These are phyloP conservation scores for Drosophila flavopinicola DNA, from an alignment of 2,888 invertebrate genomes.

Conservation along the genomic window DNA sequence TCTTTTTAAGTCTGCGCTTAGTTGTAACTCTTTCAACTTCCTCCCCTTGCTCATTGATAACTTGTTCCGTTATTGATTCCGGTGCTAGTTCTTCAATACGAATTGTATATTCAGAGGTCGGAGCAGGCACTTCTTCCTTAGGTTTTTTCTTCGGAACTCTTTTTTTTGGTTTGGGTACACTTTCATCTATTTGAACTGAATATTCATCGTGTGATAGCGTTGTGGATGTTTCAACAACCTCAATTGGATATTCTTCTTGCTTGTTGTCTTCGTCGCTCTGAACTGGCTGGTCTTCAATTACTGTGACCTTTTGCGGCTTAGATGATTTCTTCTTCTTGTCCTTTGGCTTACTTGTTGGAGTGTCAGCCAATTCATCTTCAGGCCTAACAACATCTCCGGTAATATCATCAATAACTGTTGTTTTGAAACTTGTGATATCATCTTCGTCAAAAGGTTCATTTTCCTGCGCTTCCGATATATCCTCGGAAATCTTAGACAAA, in stretches of 20 bases:
- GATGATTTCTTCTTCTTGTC: slow-evolving; percentile 79
- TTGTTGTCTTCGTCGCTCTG: slow-evolving; percentile 6
- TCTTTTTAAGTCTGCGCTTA: slow-evolving; percentile 83
- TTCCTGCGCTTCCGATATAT: slow-evolving; percentile 20
- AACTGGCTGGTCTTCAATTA: slow-evolving; percentile 38
- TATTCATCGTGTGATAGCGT: slow-evolving; percentile 79
- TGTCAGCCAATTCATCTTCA: slow-evolving; percentile 77
- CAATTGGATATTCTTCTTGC: slow-evolving; percentile 81
- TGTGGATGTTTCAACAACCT: slow-evolving; percentile 80
- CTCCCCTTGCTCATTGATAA: slow-evolving; percentile 79
- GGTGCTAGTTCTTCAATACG: slow-evolving; percentile 79
- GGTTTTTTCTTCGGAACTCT: slow-evolving; percentile 61
- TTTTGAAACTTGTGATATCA: slow-evolving; percentile 56
- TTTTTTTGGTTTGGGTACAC: slow-evolving; percentile 54
- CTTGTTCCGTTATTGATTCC: slow-evolving; percentile 82
- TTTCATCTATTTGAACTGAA: slow-evolving; percentile 59
- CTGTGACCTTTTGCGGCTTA: slow-evolving; percentile 45
- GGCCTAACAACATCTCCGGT: slow-evolving; percentile 84
- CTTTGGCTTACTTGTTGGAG: not conserved
- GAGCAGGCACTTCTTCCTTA: slow-evolving; percentile 21
- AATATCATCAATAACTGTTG: slow-evolving; percentile 77
- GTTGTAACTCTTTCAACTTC: slow-evolving; percentile 79
- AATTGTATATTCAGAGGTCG: slow-evolving; percentile 64
- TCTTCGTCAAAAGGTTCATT: slow-evolving; percentile 36
- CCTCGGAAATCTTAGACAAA: slow-evolving; percentile 55